Percentiles rank a stretch among this genome's conserved stretches.
Evolutionary conservation across 1,140 invertebrate species (phyloP).

Genomic region (Dufourea novaeangliae): DNA sequence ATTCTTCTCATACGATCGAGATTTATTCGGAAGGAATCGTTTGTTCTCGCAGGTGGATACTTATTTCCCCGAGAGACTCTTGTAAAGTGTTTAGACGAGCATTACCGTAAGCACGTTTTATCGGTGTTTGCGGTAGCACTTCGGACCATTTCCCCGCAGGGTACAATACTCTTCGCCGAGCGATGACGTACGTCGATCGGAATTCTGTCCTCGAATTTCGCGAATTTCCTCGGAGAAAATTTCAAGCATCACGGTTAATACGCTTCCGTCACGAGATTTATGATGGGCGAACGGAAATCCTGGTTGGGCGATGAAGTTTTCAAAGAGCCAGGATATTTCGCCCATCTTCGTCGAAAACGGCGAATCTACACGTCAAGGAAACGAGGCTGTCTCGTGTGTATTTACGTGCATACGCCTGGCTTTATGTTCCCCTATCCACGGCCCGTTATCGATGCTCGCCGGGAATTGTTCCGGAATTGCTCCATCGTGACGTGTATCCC

Average conservation of each 20-base stretch:
- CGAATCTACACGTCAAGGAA: not conserved
- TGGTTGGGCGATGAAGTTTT: not conserved
- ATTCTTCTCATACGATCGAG: too few species aligned
- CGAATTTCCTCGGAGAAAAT: not conserved
- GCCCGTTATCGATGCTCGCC: slow-evolving; percentile 31
- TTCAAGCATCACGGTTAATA: too few species aligned
- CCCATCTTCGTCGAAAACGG: not conserved
- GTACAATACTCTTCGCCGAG: too few species aligned
- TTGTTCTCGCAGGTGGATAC: too few species aligned
- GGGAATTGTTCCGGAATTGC: slow-evolving; percentile 31
- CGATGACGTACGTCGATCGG: not conserved
- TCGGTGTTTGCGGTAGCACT: too few species aligned
- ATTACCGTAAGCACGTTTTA: too few species aligned
- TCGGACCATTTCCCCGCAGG: too few species aligned
- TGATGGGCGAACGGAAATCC: not conserved
- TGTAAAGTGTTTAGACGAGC: too few species aligned
- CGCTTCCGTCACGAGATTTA: not conserved
- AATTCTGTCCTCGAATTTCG: too few species aligned
- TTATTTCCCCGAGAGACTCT: too few species aligned
- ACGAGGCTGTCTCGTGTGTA: too few species aligned
- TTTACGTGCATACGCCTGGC: not conserved
- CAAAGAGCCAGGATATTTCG: not conserved
- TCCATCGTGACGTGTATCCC: slow-evolving; percentile 17
- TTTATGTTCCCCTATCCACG: not conserved
- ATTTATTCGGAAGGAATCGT: too few species aligned